A percentile compares a stretch with the other conserved stretches of the same genome.
phyloP scores from a whole-genome alignment of 2,797 vertebrate species.

The Ctenopoma kingsleyae region DNA sequence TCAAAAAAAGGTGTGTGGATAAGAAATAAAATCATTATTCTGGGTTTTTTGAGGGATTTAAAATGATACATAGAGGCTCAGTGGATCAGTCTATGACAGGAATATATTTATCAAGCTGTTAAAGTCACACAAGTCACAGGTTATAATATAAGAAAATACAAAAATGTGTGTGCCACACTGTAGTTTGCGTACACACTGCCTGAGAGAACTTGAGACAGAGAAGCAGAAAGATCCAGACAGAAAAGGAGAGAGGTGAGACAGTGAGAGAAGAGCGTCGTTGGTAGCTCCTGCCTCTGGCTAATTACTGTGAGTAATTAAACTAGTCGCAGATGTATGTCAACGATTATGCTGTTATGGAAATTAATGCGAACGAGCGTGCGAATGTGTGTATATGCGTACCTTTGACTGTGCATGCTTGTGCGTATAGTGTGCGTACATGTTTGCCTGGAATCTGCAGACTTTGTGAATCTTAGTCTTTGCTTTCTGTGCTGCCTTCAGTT shows the following conservation, averaged over 20 bases:
- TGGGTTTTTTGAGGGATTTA: background rate
- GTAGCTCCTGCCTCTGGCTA: slow-evolving; percentile 71
- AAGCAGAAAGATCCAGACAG: slow-evolving; percentile 45
- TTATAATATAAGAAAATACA: slow-evolving; percentile 14
- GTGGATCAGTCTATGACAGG: slow-evolving; percentile 8
- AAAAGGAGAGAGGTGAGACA: slow-evolving; percentile 20
- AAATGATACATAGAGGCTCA: slow-evolving; percentile 5
- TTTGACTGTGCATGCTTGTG: slow-evolving; percentile 1
- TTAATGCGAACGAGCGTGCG: slow-evolving; percentile 3
- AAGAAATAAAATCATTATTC: slow-evolving; percentile 37
- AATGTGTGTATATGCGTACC: background rate
- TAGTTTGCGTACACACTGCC: slow-evolving; percentile 35
- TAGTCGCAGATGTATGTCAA: slow-evolving; percentile 60
- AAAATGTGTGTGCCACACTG: slow-evolving; percentile 2
- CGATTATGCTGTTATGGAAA: slow-evolving; percentile 48
- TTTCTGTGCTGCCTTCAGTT: slow-evolving; percentile 3
- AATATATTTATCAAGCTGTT: slow-evolving; percentile 15
- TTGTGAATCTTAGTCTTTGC: slow-evolving; percentile 9
- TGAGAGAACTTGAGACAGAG: slow-evolving; percentile 31
- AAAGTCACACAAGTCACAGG: slow-evolving; percentile 1
- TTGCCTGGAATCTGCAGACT: slow-evolving; percentile 8
- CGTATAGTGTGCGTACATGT: background rate
- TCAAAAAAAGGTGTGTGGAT: slow-evolving; percentile 5
- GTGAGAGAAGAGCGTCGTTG: slow-evolving; percentile 35
- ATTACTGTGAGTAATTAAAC: slow-evolving; percentile 86